These are phyloP conservation scores for Ditula angustiorana DNA, from an alignment of 2,888 invertebrate genomes.

Conservation along the genomic window DNA sequence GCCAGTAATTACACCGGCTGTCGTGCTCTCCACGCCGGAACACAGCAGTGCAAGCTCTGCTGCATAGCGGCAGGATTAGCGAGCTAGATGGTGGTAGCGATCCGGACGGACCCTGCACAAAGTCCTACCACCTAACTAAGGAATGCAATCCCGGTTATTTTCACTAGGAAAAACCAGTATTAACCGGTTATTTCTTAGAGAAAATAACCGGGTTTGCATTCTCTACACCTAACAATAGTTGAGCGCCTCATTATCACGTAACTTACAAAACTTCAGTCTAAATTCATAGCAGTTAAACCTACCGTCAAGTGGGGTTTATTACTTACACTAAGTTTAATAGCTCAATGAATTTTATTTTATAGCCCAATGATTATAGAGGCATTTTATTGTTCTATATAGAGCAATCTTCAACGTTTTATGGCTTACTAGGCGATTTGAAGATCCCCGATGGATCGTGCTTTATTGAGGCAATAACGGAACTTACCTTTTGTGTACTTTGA, in stretches of 20 bases:
- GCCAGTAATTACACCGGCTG: no score
- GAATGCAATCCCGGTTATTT: no score
- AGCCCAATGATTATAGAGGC: constrained; percentile 37
- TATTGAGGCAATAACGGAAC: constrained; percentile 5
- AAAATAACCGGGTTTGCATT: no score
- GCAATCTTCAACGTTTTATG: constrained; percentile 33
- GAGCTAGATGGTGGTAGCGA: no score
- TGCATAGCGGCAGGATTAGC: no score
- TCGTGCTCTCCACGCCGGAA: no score
- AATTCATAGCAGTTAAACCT: constrained; percentile 13
- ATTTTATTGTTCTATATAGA: constrained; percentile 39
- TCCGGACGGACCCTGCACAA: no score
- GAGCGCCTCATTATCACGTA: not conserved
- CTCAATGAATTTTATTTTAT: constrained; percentile 39
- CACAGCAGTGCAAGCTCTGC: no score
- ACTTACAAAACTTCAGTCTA: not conserved
- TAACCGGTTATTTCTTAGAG: no score
- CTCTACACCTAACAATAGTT: no score
- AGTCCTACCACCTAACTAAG: no score
- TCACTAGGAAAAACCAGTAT: no score
- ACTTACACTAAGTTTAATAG: constrained; percentile 24
- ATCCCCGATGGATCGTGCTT: constrained; percentile 6
- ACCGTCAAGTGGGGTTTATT: constrained; percentile 18
- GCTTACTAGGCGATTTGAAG: constrained; percentile 24
- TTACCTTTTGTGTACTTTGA: not conserved